A percentile compares a stretch with the other conserved stretches of the same genome.
Evolutionary conservation across 2,888 invertebrate species (phyloP).

Genomic region (Mimumesa dahlbomi): DNA sequence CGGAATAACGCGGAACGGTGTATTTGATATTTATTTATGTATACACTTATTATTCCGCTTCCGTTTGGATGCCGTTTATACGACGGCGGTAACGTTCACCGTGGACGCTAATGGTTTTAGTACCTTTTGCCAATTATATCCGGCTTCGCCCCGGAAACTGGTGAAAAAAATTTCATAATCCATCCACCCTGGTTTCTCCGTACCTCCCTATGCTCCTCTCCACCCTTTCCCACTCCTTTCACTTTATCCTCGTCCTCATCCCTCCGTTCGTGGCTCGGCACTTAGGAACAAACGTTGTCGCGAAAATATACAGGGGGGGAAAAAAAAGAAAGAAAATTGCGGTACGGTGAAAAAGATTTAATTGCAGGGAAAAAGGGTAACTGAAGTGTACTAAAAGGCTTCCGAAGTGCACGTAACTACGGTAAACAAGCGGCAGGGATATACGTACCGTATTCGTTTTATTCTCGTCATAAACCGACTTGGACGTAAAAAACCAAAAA

Average conservation of each 20-base stretch:
- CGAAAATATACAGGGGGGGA: constrained; percentile 1
- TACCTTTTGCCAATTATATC: too few relatives aligned
- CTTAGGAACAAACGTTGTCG: constrained; percentile 6
- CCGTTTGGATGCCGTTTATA: too few relatives aligned
- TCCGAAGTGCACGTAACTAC: constrained; percentile 35
- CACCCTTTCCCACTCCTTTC: too few relatives aligned
- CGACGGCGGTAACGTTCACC: too few relatives aligned
- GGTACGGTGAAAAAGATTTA: constrained; percentile 38
- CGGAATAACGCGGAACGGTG: too few relatives aligned
- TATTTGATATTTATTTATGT: too few relatives aligned
- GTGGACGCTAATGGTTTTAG: too few relatives aligned
- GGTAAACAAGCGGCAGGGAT: constrained; percentile 26
- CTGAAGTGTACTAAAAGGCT: constrained; percentile 33
- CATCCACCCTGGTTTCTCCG: neutral
- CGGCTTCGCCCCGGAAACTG: too few relatives aligned
- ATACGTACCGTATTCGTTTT: constrained; percentile 17
- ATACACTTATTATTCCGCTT: too few relatives aligned
- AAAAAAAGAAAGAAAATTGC: too few relatives aligned
- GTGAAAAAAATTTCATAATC: too few relatives aligned
- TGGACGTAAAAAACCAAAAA: constrained; percentile 23
- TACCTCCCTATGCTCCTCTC: neutral
- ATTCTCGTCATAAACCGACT: constrained; percentile 13
- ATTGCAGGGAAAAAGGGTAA: constrained; percentile 40
- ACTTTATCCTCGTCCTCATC: neutral
- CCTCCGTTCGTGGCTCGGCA: neutral